Evolutionary conservation across 2,113 vertebrate genomes (phyloP), one percentile per base, ranked within the genome.

Genomic region (Carlito syrichta): DNA sequence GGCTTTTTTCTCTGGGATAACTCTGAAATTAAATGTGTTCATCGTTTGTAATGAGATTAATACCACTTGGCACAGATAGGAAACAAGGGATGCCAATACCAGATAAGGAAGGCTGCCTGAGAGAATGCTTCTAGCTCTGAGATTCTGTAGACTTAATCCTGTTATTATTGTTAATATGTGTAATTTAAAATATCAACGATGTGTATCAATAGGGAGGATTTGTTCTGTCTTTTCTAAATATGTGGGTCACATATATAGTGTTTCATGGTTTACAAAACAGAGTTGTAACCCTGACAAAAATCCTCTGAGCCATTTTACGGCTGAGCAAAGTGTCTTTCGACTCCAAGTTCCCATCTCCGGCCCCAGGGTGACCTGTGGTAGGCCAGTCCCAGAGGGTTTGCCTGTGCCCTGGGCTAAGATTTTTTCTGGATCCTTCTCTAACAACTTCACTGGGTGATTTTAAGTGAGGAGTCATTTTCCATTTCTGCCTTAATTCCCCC

Each of bases 161-260:
- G 43, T 17, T 62, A 38, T 68, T 83, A 83, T 68, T 54, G 52
- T 35, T 90, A 74, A 93, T 62, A 48, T 16, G 43, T 50, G 6
- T 27, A 69, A 97, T 90, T 93, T 79, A 81, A 91, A 86, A 88
- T 66, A 54, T 78, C 82, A 81, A 17, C 30, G 54, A 54, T 93
- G 81, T 32, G 20, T 52, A 76, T 90, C n/a, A 74, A 54, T 84
- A 52, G 74, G 14, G n/a, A 84, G 48, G n/a, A 86, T 83, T 91
- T 91, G 32, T 54, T 87, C 88, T 71, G 69, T 93, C 60, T 87
- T 96, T 94, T 94, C 76, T 83, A 48, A 96, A 32, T n/a, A 48
- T 32, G 30, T 2, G 76, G 54, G 25, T 73, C 52, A 69, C 43
- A 40, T 74, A 40, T 58, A 30, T 8, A n/a, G 14, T 1, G 5